Conservation (phyloP, 1,140 invertebrate species). For the Drosophila asahinai region DNA sequence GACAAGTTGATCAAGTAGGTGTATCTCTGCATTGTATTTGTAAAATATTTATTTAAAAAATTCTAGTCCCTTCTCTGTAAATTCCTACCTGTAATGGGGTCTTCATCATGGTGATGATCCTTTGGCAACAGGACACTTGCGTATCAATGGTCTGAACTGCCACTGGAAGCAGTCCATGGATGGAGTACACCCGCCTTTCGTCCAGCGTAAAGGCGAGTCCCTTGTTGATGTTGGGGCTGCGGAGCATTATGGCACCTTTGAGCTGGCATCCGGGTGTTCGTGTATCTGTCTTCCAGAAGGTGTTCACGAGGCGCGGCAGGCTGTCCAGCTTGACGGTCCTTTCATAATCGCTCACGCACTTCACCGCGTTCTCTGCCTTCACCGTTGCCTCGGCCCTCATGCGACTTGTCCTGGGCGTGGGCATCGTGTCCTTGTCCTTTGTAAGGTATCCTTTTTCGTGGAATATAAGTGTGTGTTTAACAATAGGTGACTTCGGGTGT, state of each 20-base stretch:
- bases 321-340: conserved; percentile 1
- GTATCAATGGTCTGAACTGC: conserved; percentile 93
- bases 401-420: background rate
- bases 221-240: conserved; percentile 84
- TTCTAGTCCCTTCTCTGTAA: background rate
- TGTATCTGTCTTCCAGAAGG: conserved; percentile 47
- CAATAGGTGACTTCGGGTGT: background rate
- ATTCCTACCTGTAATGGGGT: conserved; percentile 88
- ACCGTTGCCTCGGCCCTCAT: background rate
- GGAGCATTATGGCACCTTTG: background rate
- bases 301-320: conserved; percentile 21
- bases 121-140: conserved; percentile 90
- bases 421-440: conserved; percentile 21
- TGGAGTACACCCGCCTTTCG: conserved; percentile 93
- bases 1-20: conserved; percentile 91
- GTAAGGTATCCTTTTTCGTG: background rate
- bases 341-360: conserved; percentile 17
- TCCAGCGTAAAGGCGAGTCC: conserved; percentile 94
- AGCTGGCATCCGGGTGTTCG: background rate
- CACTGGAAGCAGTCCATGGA: conserved; percentile 93
- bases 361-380: background rate
- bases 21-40: conserved; percentile 90
- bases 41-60: background rate
- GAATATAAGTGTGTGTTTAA: background rate
- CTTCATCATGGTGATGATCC: conserved; percentile 90